Conservation (phyloP, 2,113 vertebrate genomes). For the Hylia prasina region DNA sequence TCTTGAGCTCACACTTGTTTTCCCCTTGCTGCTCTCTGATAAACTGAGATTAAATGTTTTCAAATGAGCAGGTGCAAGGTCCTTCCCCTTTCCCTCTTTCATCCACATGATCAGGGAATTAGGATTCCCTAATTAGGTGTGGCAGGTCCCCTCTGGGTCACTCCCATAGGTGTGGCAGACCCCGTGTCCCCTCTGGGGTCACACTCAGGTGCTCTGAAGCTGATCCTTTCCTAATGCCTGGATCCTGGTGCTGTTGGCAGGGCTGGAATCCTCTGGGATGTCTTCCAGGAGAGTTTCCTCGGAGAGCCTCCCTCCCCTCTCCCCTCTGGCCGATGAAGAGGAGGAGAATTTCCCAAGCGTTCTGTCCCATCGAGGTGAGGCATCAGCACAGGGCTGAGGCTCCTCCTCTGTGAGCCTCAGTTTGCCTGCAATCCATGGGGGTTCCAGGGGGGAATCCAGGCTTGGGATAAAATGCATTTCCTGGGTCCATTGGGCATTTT, state of each 20-base stretch:
- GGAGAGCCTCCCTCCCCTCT: background rate
- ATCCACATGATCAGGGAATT: background rate
- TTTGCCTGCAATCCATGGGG: background rate
- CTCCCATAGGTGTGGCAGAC: too few relatives aligned
- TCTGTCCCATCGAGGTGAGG: constrained; percentile 66
- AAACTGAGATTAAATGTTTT: background rate
- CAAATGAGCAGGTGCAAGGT: background rate
- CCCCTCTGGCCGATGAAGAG: constrained; percentile 30
- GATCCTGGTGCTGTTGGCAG: background rate
- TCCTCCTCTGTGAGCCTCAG: background rate
- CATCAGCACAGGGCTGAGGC: rapidly evolving
- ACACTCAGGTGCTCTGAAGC: background rate
- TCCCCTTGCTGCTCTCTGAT: background rate
- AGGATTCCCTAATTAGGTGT: background rate
- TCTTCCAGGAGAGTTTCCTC: background rate
- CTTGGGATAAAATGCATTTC: background rate
- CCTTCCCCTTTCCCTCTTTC: background rate
- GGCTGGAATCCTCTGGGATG: constrained; percentile 12
- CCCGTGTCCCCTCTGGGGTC: background rate
- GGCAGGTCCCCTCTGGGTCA: background rate
- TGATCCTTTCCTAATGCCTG: background rate
- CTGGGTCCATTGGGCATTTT: background rate
- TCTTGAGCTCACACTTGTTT: background rate
- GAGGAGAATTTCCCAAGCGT: constrained; percentile 74
- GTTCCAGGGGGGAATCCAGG: background rate